Evolutionary conservation across 2,797 vertebrate species (phyloP), one percentile per base, ranked within the genome.

Genomic region (Squalus acanthias): DNA sequence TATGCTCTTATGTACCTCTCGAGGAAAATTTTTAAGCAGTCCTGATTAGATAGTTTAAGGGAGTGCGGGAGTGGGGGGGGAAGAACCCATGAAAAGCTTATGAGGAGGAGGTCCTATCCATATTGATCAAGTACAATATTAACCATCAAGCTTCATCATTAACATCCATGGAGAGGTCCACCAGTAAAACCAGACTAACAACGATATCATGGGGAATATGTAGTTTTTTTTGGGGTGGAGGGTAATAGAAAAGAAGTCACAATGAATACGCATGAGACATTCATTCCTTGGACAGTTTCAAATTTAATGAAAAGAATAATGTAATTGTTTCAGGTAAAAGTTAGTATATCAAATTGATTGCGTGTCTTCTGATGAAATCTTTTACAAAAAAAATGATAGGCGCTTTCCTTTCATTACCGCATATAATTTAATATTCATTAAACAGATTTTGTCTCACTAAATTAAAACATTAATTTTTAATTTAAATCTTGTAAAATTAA

Each of bases 371-470:
- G 94, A 76, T 76, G 29, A 95, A 95, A 76, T 60, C 50, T 33
- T 95, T 60, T 57, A 95, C 50, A 53, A 60, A 95, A 26, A 15
- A 91, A 76, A n/a, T 95, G 53, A 95, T 76, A 57, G 70, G 94
- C 46, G 6, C 29, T 95, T 74, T 50, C 70, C 57, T 95, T 74
- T 76, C 24, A 76, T 76, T 95, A 76, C 46, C 33, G 69, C 29
- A 72, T 22, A n/a, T 95, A 60, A 76, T 95, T 76, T 95, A 95
- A 95, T 95, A 95, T 95, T 95, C 94, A 95, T 95, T 72, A 95
- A 72, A 95, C 94, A 95, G 94, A 74, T 76, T 95, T 95, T 95
- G 94, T 95, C 70, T 95, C 94, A 95, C 94, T 76, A 95, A 95
- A 95, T 95, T 76, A 76, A 95, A 57, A 53, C 94, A 76, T 95